Conservation (phyloP, 2,113 vertebrate genomes). For the Thamnophis sirtalis region DNA sequence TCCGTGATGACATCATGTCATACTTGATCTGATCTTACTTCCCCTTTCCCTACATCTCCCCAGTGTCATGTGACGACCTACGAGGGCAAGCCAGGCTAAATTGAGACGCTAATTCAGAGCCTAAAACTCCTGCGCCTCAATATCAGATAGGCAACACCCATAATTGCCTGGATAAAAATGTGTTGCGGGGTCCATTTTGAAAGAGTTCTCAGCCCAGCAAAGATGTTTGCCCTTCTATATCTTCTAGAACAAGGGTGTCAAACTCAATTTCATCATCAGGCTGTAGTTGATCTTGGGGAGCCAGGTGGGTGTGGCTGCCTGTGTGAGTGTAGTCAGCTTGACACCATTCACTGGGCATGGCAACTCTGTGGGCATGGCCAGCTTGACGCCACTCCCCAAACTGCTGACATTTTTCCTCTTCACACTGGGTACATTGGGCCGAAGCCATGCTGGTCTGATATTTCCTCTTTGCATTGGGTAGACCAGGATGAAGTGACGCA, state of each 20-base stretch:
- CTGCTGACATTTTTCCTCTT: too few relatives aligned
- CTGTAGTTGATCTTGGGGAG: too few relatives aligned
- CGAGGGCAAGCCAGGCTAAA: neutral
- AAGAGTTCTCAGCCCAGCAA: neutral
- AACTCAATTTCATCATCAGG: too few relatives aligned
- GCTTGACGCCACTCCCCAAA: too few relatives aligned
- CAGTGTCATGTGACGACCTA: neutral
- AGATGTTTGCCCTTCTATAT: neutral
- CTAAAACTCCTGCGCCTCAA: neutral
- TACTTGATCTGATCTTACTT: neutral
- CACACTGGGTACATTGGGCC: too few relatives aligned
- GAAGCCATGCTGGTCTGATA: too few relatives aligned
- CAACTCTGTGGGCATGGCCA: too few relatives aligned
- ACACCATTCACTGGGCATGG: too few relatives aligned
- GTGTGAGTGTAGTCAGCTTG: too few relatives aligned
- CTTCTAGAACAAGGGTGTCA: too few relatives aligned
- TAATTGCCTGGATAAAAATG: neutral
- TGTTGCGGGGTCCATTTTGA: neutral
- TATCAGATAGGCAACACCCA: neutral
- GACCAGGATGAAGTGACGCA: accelerated
- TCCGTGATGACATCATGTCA: neutral
- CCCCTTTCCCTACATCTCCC: neutral
- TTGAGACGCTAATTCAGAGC: neutral
- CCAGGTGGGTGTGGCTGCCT: too few relatives aligned
- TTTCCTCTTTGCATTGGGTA: too few relatives aligned